These are phyloP conservation scores for Crypturellus undulatus DNA, from an alignment of 2,113 vertebrate species.

Conservation along the genomic window DNA sequence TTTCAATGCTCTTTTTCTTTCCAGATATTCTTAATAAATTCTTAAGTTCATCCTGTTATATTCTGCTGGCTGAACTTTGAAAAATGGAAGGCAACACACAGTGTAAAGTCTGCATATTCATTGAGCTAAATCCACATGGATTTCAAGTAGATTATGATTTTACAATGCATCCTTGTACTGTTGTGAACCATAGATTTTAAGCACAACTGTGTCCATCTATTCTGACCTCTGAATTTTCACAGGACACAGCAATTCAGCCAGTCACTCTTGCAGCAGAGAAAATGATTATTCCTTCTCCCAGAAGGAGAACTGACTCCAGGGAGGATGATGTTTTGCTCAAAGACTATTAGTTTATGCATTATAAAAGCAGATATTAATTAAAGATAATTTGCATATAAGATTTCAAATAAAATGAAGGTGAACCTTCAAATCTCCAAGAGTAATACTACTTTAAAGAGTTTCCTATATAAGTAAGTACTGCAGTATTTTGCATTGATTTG, in stretches of 20 bases:
- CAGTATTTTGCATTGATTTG: not conserved
- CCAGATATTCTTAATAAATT: constrained; percentile 24
- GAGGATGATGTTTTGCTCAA: not conserved
- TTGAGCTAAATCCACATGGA: not conserved
- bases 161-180: not conserved
- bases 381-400: not conserved
- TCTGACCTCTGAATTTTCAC: not conserved
- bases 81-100: not conserved
- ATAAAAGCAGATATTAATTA: not conserved
- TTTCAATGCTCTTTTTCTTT: not conserved
- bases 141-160: not conserved
- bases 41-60: not conserved
- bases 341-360: not conserved
- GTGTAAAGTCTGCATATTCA: not conserved
- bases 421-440: not conserved
- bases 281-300: not conserved
- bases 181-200: not conserved
- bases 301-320: not conserved
- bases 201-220: not conserved
- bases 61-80: not conserved
- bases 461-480: not conserved
- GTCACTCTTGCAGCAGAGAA: not conserved
- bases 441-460: not conserved
- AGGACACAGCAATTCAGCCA: not conserved
- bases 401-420: not conserved